Base-by-base conservation (phyloP, 2,888 invertebrate genomes). In the Julus scandinavius region DNA sequence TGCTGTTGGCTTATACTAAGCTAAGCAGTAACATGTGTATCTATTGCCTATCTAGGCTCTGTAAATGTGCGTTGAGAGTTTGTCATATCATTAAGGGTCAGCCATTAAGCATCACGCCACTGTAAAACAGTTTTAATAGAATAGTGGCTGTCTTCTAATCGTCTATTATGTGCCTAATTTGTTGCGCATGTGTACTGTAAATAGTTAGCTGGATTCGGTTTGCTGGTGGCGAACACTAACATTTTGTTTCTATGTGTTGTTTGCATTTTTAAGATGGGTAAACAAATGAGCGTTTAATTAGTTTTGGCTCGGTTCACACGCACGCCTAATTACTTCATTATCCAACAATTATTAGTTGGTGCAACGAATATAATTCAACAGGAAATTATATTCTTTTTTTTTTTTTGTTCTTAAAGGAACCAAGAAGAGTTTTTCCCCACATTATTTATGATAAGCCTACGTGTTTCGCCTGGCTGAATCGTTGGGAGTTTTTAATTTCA, bases 291-390 rank as follows among this genome's bases (percentile, higher is more conserved):
- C 63, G 63, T 72, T 72, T 72, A 72, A 72, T 72, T 72, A 29
- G 63, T 72, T 72, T 72, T 72, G 63, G 63, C 63, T 72, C 63
- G 63, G 63, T 72, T 72, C 63, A 72, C 63, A 72, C 63, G 63
- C 63, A 72, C 63, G 63, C 63, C 63, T 72, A 72, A 72, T 72
- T 72, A 72, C 63, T 72, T 72, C 63, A 72, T 72, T 72, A 72
- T 72, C 63, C 63, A 72, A 9, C 63, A 72, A 20, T 20, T 72
- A 72, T 72, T 72, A 72, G 63, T 72, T 72, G 63, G 20, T 72
- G 63, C 63, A 11, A 72, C 63, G 63, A 72, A 72, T 72, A 1
- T 72, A 20, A 72, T 72, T 72, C 63, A 72, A 72, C 63, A 72
- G 63, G 63, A 72, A 72, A 72, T 72, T 72, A 72, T 20, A 20